Percentiles rank a stretch among this genome's conserved stretches.
Conservation (phyloP, 2,797 vertebrate species). For the Semaprochilodus insignis region DNA sequence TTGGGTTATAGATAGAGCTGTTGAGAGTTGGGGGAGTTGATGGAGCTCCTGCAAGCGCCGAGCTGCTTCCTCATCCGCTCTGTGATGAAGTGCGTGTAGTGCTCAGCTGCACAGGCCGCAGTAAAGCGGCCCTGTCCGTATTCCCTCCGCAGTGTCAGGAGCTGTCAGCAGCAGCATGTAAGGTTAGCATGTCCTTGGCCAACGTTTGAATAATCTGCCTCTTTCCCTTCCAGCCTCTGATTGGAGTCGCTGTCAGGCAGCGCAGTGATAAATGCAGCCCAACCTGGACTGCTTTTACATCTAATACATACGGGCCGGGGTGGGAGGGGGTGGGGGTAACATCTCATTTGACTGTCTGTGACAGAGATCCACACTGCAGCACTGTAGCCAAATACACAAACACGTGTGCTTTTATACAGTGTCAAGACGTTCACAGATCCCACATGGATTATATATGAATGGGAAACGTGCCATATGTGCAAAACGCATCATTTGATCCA, state of each 20-base stretch:
- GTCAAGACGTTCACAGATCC: no score
- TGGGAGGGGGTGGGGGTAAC: slow-evolving; percentile 49
- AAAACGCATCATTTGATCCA: no score
- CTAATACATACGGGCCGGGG: slow-evolving; percentile 53
- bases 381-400: slow-evolving; percentile 21
- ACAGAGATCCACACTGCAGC: slow-evolving; percentile 39
- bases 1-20: slow-evolving; percentile 27
- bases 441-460: no score
- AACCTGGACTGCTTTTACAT: slow-evolving; percentile 64
- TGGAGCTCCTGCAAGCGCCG: slow-evolving; percentile 10
- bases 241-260: slow-evolving; percentile 71
- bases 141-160: slow-evolving; percentile 63
- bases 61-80: slow-evolving; percentile 3
- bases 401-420: not conserved
- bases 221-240: slow-evolving; percentile 68
- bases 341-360: slow-evolving; percentile 60
- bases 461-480: no score
- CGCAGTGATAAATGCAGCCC: slow-evolving; percentile 69
- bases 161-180: slow-evolving; percentile 74
- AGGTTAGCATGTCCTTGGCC: slow-evolving; percentile 78
- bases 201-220: slow-evolving; percentile 75
- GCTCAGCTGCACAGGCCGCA: slow-evolving; percentile 17
- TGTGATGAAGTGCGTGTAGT: slow-evolving; percentile 41
- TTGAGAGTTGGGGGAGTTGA: slow-evolving; percentile 16
- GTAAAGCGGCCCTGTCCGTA: slow-evolving; percentile 38